A percentile compares a stretch with the other conserved stretches of the same genome.
Conservation (phyloP, 1,140 invertebrate species). For the Macrotrachela quadricornifera region DNA sequence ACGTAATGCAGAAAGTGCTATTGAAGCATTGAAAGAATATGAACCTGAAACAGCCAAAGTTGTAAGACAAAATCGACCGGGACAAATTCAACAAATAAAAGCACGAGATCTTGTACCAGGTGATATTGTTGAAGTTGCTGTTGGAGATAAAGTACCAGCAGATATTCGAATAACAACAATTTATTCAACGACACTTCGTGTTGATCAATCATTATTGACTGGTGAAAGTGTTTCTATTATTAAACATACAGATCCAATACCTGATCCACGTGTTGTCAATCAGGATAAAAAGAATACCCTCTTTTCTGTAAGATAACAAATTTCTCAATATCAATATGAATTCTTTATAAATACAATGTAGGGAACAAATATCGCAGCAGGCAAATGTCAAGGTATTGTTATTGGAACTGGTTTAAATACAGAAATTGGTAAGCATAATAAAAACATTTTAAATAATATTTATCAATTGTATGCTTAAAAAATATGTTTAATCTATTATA, state of each 20-base stretch:
- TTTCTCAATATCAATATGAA: no score
- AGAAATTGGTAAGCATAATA: slow-evolving; percentile 54
- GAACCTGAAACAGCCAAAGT: slow-evolving; percentile 99
- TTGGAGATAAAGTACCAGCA: slow-evolving; percentile 3
- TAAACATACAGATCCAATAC: slow-evolving; percentile 87
- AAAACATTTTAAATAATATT: no score
- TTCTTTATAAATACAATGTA: no score
- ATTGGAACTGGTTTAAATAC: slow-evolving; percentile 94
- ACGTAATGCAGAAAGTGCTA: slow-evolving; percentile 97
- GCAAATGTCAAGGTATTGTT: slow-evolving; percentile 90
- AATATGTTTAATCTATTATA: no score
- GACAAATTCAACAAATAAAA: slow-evolving; percentile 54
- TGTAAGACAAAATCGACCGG: slow-evolving; percentile 67
- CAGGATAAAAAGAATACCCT: slow-evolving; percentile 97
- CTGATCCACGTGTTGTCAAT: slow-evolving; percentile 92
- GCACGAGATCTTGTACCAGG: slow-evolving; percentile 34
- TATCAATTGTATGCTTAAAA: no score
- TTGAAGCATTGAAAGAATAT: slow-evolving; percentile 99
- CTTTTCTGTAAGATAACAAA: slow-evolving; percentile 34
- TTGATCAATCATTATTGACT: slow-evolving; percentile 3
- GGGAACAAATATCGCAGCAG: slow-evolving; percentile 94
- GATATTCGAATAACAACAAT: slow-evolving; percentile 35
- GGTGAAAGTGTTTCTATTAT: slow-evolving; percentile 62
- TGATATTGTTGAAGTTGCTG: background rate
- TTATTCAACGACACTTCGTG: background rate